Evolutionary conservation across 2,888 invertebrate species (phyloP), one percentile per base, ranked within the genome.

Genomic region (Andrena trimmerana): DNA sequence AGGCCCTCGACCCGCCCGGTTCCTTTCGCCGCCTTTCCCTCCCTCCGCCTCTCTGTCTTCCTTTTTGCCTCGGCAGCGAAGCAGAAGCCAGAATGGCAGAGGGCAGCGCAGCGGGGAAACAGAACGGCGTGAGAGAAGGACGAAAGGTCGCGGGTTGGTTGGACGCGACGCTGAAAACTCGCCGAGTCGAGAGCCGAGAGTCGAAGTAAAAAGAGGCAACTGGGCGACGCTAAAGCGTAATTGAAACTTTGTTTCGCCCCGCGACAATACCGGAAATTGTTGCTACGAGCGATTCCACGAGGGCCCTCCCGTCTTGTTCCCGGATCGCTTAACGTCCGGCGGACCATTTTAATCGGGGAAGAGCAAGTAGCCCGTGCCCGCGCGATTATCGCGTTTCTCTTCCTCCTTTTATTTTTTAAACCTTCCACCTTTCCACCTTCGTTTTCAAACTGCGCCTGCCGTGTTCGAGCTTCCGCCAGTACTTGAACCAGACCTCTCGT

Each of bases 161-260:
- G 65, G 73, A 52, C 63, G 36, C 62, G 52, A 50, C 36, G 79
- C 13, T 48, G 80, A 54, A 74, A 83, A 84, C 78, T 74, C 74
- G 54, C 62, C 60, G 66, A 74, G 74, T 4, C 42, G 42, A 16
- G 71, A 52, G 71, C 69, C 77, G 84, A 78, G 78, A 57, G 83
- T 68, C 66, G 71, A 84, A 87, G 70, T 79, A 78, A 83, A 83
- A 73, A 80, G 80, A 83, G 81, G 71, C 86, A 83, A 83, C 86
- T 80, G 88, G 76, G 83, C 88, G 88, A 85, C 69, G 65, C 78
- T 76, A n/a, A 75, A 83, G 82, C 82, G 88, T 88, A 88, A 88
- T 88, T 88, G 88, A 88, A 88, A 88, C 88, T 88, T 88, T 85
- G 86, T 88, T 86, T 78, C 79, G 76, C 52, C 48, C 48, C 75